Percentiles rank a stretch among this genome's conserved stretches.
Conservation (phyloP, 2,797 vertebrate species). For the Saxicola maurus region DNA sequence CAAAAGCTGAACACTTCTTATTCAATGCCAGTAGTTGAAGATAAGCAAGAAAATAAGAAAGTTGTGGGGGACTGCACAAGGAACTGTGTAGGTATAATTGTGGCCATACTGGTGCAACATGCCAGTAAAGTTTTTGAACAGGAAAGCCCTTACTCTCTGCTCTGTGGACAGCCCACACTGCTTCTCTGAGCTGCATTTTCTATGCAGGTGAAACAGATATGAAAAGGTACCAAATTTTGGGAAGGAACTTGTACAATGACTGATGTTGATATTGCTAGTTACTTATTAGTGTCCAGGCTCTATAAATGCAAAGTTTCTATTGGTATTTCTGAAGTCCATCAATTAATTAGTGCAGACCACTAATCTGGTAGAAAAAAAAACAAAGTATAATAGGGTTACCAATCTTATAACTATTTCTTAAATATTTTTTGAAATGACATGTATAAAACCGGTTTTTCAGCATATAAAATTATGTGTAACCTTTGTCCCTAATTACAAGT, state of each 20-base stretch:
- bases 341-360: neutral
- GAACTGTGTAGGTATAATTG: neutral
- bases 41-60: neutral
- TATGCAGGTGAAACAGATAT: neutral
- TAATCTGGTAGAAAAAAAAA: neutral
- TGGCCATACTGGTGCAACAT: neutral
- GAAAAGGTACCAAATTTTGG: neutral
- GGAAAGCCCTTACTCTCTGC: neutral
- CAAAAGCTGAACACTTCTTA: neutral
- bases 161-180: neutral
- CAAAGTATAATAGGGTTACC: neutral
- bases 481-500: constrained; percentile 64
- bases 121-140: neutral
- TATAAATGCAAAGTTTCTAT: neutral
- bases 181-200: neutral
- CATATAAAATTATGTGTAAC: constrained; percentile 59
- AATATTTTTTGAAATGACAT: constrained; percentile 10
- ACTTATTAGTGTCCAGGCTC: neutral
- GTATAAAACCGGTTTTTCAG: constrained; percentile 55
- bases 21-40: neutral
- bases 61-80: neutral
- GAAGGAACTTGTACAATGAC: neutral
- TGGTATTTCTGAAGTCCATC: neutral
- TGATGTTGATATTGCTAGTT: neutral
- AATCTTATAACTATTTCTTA: constrained; percentile 16